A percentile compares a stretch with the other conserved stretches of the same genome.
These are phyloP conservation scores for Sweltsa coloradensis DNA, from an alignment of 1,140 invertebrate genomes.

Conservation along the genomic window DNA sequence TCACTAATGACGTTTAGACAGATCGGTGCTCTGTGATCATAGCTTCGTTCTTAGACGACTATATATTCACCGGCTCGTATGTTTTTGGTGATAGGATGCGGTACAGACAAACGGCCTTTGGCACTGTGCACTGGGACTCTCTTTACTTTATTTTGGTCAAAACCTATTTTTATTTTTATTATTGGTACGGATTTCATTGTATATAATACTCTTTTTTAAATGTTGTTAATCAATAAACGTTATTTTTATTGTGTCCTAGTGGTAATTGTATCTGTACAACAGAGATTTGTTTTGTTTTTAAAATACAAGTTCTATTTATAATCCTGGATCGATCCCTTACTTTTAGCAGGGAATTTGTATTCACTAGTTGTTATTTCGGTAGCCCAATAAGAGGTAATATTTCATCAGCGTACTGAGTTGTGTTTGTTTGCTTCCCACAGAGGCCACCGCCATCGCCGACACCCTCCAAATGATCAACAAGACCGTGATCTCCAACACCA, in stretches of 20 bases:
- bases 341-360: background rate
- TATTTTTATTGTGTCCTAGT: too few relatives aligned
- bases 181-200: too few relatives aligned
- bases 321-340: background rate
- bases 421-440: constrained; percentile 8
- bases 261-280: too few relatives aligned
- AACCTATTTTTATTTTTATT: too few relatives aligned
- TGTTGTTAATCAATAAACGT: too few relatives aligned
- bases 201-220: too few relatives aligned
- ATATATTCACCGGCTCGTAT: background rate
- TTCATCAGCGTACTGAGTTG: background rate
- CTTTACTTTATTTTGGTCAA: too few relatives aligned
- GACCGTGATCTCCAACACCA: constrained; percentile 21
- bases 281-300: too few relatives aligned
- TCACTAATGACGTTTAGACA: background rate
- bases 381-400: background rate
- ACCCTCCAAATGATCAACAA: constrained; percentile 22
- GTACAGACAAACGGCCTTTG: too few relatives aligned
- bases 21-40: background rate
- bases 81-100: too few relatives aligned
- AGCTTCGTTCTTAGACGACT: background rate
- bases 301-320: background rate
- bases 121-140: too few relatives aligned
- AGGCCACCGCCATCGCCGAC: constrained; percentile 18
- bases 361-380: background rate